Evolutionary conservation across 2,113 vertebrate genomes (phyloP).

Genomic region (Loxodonta africana): DNA sequence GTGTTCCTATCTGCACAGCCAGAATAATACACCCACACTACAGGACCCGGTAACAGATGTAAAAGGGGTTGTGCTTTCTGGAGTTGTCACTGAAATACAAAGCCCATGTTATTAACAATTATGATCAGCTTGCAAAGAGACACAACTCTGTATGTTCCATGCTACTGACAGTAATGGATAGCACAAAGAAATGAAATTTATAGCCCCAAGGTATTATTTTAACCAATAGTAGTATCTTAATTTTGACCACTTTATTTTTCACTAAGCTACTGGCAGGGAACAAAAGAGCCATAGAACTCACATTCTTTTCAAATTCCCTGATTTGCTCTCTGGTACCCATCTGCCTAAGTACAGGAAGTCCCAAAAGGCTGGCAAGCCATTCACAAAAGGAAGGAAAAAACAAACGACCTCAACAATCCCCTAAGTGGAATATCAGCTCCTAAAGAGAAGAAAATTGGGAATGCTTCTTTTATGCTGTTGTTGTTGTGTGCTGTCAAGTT

Average conservation of each 20-base stretch:
- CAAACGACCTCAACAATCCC: neutral
- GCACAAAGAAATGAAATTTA: neutral
- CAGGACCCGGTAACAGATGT: neutral
- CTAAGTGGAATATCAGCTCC: neutral
- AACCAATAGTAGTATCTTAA: neutral
- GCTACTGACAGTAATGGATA: neutral
- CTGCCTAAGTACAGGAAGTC: neutral
- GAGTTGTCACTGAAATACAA: neutral
- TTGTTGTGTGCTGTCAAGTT: neutral
- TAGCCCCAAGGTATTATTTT: slow-evolving; percentile 14
- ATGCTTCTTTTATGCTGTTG: neutral
- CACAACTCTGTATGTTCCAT: neutral
- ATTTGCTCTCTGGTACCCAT: neutral
- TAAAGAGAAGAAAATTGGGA: neutral
- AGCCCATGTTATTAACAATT: neutral
- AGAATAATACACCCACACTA: neutral
- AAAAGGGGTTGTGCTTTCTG: neutral
- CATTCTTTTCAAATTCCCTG: slow-evolving; percentile 36
- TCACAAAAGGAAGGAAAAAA: slow-evolving; percentile 34
- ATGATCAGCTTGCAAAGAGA: neutral
- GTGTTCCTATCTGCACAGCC: neutral
- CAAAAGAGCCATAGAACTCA: neutral
- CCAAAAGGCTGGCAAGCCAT: neutral
- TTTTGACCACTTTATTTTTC: slow-evolving; percentile 34
- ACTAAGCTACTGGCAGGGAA: slow-evolving; percentile 14